Percentiles rank a stretch among this genome's conserved stretches.
Evolutionary conservation across 1,140 invertebrate species (phyloP).

Genomic region (Diuraphis noxia): DNA sequence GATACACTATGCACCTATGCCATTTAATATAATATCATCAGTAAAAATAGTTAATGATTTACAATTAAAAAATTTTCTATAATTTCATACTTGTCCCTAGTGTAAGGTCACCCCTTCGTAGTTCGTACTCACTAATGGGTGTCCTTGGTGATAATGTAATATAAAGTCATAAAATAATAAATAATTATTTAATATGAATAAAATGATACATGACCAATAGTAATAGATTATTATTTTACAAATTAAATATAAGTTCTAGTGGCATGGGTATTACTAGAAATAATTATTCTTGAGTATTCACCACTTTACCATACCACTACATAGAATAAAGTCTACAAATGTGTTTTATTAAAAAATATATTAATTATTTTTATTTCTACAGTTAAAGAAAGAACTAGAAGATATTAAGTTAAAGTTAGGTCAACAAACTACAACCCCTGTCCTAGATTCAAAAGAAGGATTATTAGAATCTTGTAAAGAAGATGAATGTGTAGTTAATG

Average conservation of each 20-base stretch:
- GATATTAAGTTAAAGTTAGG: conserved; percentile 31
- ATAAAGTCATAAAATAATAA: background rate
- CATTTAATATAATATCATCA: too few species aligned
- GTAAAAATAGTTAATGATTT: too few species aligned
- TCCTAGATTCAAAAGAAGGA: conserved; percentile 44
- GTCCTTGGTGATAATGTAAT: too few species aligned
- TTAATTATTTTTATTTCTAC: background rate
- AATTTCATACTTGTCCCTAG: too few species aligned
- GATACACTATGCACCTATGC: too few species aligned
- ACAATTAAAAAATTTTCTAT: too few species aligned
- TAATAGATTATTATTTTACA: background rate
- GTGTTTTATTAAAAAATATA: background rate
- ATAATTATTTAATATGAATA: background rate
- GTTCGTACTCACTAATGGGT: too few species aligned
- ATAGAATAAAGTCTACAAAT: background rate
- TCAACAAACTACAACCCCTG: conserved; percentile 25
- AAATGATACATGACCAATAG: background rate
- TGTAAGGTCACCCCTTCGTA: too few species aligned
- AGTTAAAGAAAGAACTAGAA: conserved; percentile 51
- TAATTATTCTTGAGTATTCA: background rate
- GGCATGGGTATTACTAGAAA: background rate
- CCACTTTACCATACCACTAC: background rate
- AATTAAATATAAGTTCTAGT: background rate
- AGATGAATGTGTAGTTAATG: conserved; percentile 36
- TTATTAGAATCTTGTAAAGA: conserved; percentile 47